Evolutionary conservation across 2,113 vertebrate species (phyloP).

Genomic region (Crotophaga sulcirostris): DNA sequence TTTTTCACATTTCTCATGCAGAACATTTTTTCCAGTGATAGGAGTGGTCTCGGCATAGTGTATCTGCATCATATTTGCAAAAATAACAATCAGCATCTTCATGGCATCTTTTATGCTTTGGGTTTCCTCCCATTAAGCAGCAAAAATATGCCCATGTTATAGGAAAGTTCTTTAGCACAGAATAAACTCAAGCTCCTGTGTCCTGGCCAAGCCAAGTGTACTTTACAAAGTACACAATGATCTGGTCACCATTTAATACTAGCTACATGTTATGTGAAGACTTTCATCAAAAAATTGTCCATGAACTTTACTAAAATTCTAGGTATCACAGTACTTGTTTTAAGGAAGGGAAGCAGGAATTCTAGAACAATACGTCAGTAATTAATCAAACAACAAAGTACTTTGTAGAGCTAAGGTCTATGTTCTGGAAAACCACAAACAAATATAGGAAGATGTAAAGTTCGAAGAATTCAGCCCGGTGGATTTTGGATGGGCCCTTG

Average conservation of each 20-base stretch:
- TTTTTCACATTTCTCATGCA: neutral
- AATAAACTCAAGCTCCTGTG: neutral
- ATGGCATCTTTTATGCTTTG: neutral
- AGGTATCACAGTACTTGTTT: neutral
- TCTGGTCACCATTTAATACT: neutral
- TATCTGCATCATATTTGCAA: neutral
- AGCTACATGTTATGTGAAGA: neutral
- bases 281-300: neutral
- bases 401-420: neutral
- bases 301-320: neutral
- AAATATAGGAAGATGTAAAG: neutral
- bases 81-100: neutral
- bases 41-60: neutral
- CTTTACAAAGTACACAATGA: neutral
- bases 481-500: neutral
- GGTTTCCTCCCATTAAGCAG: neutral
- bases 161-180: neutral
- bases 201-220: neutral
- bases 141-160: neutral
- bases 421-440: neutral
- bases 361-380: neutral
- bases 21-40: neutral
- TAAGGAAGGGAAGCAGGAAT: neutral
- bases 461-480: neutral
- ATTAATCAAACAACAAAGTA: neutral